phyloP scores from a whole-genome alignment of 2,113 vertebrate species.

The Seriola aureovittata region DNA sequence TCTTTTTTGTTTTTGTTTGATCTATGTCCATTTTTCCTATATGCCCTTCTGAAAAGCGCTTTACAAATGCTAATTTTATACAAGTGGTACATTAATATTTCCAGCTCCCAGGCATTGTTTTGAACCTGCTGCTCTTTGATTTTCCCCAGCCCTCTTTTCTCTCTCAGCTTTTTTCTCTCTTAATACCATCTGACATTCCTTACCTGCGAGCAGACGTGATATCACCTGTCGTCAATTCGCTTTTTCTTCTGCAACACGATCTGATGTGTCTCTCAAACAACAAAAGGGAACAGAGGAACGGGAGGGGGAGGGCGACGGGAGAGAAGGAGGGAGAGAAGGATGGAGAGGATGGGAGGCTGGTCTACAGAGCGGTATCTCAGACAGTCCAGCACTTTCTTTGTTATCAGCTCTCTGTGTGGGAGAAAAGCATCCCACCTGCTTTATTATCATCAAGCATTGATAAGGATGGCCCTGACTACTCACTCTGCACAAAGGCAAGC shows the following conservation, averaged over 20 bases:
- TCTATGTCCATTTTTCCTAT: neutral
- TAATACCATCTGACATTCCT: constrained; percentile 68
- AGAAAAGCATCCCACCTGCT: constrained; percentile 71
- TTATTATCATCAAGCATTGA: constrained; percentile 77
- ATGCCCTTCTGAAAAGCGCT: neutral
- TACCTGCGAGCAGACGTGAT: constrained; percentile 50
- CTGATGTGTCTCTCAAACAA: constrained; percentile 77
- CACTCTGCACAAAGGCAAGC: constrained; percentile 70
- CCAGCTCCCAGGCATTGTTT: constrained; percentile 26
- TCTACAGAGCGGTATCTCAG: constrained; percentile 66
- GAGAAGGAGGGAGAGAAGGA: constrained; percentile 27
- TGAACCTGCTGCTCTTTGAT: constrained; percentile 42
- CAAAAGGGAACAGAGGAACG: constrained; percentile 62
- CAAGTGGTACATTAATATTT: constrained; percentile 9
- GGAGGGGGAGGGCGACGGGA: constrained; percentile 23
- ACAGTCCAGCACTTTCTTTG: constrained; percentile 70
- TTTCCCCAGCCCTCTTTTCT: constrained; percentile 12
- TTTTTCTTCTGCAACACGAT: constrained; percentile 76
- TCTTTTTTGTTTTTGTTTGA: neutral
- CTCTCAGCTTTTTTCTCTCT: constrained; percentile 14
- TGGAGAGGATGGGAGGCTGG: constrained; percentile 42
- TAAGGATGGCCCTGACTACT: constrained; percentile 67
- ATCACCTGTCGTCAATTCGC: constrained; percentile 68
- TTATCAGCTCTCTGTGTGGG: constrained; percentile 72
- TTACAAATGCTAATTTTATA: constrained; percentile 2